Conservation (phyloP, 2,113 vertebrate species). For the Hippocampus barbouri region DNA sequence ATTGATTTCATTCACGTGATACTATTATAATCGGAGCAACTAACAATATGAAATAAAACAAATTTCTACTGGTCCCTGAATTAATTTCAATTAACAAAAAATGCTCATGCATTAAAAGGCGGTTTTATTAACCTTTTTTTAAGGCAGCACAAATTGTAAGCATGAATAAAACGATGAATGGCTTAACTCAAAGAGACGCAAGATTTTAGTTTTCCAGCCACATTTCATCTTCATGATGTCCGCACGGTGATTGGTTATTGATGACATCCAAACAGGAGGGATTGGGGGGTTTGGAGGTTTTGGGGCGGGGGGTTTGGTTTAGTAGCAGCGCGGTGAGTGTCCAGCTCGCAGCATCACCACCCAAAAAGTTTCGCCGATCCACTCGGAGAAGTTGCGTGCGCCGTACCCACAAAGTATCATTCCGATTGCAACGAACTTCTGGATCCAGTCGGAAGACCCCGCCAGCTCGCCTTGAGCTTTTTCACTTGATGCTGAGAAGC, state of each 20-base stretch:
- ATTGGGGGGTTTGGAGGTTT: not conserved
- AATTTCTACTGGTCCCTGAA: not conserved
- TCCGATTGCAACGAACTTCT: not conserved
- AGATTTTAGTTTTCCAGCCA: not conserved
- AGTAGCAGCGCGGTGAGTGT: not conserved
- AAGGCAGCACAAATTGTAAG: not conserved
- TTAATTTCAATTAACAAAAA: not conserved
- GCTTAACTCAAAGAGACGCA: not conserved
- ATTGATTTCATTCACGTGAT: not conserved
- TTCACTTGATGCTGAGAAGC: not conserved
- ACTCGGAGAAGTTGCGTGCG: not conserved
- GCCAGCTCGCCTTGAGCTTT: not conserved
- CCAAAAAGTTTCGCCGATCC: not conserved
- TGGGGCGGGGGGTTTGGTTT: not conserved
- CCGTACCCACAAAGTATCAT: not conserved
- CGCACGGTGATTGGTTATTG: slow-evolving; percentile 4
- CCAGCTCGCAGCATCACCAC: not conserved
- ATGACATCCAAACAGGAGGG: not conserved
- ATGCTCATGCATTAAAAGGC: not conserved
- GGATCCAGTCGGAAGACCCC: not conserved
- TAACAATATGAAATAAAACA: not conserved
- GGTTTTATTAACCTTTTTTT: not conserved
- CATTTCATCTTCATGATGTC: not conserved
- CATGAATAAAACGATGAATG: not conserved
- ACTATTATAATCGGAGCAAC: not conserved